Evolutionary conservation across 2,113 vertebrate species (phyloP).

Genomic region (Butastur rufipennis): DNA sequence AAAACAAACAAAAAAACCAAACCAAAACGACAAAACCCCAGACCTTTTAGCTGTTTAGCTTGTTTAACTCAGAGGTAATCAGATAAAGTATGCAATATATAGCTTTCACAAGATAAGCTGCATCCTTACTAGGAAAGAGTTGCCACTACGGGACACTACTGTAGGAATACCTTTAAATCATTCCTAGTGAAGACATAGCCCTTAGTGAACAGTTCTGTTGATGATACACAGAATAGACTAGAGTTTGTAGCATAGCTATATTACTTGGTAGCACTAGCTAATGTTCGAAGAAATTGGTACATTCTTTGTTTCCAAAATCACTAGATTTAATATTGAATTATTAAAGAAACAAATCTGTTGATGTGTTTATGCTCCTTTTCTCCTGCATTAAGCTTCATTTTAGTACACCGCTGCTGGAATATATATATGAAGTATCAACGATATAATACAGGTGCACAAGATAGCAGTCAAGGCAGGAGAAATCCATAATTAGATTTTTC

Average conservation of each 20-base stretch:
- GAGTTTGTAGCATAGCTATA: background rate
- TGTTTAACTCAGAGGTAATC: background rate
- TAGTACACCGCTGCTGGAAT: background rate
- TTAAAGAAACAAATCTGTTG: background rate
- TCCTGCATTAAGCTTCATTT: background rate
- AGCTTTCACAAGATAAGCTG: background rate
- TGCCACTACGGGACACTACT: background rate
- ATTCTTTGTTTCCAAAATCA: background rate
- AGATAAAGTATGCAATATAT: background rate
- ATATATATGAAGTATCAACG: background rate
- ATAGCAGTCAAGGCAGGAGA: background rate
- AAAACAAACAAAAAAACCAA: too few species aligned
- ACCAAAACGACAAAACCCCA: background rate
- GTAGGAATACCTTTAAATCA: background rate
- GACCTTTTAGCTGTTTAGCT: background rate
- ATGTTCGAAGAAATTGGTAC: background rate
- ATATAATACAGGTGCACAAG: background rate
- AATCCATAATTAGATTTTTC: conserved; percentile 58
- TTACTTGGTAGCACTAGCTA: background rate
- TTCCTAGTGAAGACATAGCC: background rate
- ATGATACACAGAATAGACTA: background rate
- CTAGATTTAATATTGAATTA: background rate
- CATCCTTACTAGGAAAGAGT: background rate
- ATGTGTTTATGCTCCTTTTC: background rate
- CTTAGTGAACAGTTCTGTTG: background rate